Base-by-base conservation (phyloP, 1,140 invertebrate genomes). In the Caerostris darwini region DNA sequence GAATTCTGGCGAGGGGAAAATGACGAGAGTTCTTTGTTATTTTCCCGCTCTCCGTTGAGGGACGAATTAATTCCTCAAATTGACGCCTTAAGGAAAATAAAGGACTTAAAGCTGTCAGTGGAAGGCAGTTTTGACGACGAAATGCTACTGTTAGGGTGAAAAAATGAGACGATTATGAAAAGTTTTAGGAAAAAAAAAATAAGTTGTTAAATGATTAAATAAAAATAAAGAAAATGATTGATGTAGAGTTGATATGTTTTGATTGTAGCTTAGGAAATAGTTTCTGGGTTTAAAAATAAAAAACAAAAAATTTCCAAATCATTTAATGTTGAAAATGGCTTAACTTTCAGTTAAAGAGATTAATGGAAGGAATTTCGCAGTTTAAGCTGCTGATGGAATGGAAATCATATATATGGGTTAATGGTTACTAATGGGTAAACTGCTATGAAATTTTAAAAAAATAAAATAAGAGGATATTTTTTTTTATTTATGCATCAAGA, bases 31-130 rank as follows among this genome's bases (percentile, higher is more conserved):
- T 85, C 56, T 85, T 85, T 85, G 82, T 85, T 85, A 57, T 85
- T 58, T 56, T n/a, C 54, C n/a, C 14, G 0, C 5, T n/a, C 54
- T 17, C n/a, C 82, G n/a, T 85, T 58, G 12, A 85, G 54, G n/a
- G 56, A 85, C 54, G 56, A 85, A 85, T 85, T 85, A 85, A 77
- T 77, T 8, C 71, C 5, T 53, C 71, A 77, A 77, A 77, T 77
- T 53, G 71, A 34, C 71, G 34, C 71, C 71, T 53, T 77, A 53
- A 77, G 34, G 71, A 77, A 77, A 77, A 77, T 77, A 77, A 53
- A 77, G 34, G 71, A 77, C 71, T 77, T 77, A 12, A 77, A 50
- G 71, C 71, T 77, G 71, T 77, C 71, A 77, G 7, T 53, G 71
- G 7, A 12, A 19, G 50, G 71, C 3, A 77, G 71, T 77, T 53